Conservation (phyloP, 35 echinoderm and acorn worm genomes). For the Amphiura filiformis region DNA sequence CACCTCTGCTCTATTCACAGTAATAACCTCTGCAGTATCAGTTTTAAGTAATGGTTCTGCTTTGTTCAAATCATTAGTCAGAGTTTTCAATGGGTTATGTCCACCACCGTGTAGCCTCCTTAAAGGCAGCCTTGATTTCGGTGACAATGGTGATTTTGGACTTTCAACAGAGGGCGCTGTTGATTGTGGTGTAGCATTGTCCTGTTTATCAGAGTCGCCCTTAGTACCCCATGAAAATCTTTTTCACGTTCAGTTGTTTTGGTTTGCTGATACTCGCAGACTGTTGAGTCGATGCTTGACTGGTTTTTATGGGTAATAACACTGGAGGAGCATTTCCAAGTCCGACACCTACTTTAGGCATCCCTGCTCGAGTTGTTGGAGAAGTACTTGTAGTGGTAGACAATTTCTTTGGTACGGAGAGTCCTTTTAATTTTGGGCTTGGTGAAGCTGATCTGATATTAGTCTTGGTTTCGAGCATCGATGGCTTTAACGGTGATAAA, state of each 20-base stretch:
- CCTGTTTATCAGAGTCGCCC: neutral
- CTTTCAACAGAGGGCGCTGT: neutral
- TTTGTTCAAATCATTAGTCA: neutral
- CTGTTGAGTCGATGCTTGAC: neutral
- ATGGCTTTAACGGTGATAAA: constrained; percentile 35
- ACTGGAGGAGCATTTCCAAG: constrained; percentile 29
- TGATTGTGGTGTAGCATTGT: neutral
- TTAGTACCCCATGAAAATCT: constrained; percentile 60
- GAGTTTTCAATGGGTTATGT: neutral
- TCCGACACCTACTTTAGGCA: constrained; percentile 42
- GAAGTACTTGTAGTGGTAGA: constrained; percentile 23
- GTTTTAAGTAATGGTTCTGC: neutral
- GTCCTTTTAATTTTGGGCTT: constrained; percentile 56
- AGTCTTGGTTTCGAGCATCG: constrained; percentile 39
- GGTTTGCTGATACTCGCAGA: neutral
- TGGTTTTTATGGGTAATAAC: constrained; percentile 23
- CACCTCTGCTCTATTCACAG: neutral
- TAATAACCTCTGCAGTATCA: neutral
- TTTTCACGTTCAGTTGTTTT: constrained; percentile 39
- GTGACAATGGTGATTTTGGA: neutral
- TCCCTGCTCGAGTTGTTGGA: neutral
- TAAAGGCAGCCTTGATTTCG: neutral
- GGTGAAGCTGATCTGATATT: neutral
- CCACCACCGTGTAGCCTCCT: neutral
- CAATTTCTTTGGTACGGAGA: constrained; percentile 85